Base-by-base conservation (phyloP, 2,797 vertebrate species). In the Bovichtus variegatus region DNA sequence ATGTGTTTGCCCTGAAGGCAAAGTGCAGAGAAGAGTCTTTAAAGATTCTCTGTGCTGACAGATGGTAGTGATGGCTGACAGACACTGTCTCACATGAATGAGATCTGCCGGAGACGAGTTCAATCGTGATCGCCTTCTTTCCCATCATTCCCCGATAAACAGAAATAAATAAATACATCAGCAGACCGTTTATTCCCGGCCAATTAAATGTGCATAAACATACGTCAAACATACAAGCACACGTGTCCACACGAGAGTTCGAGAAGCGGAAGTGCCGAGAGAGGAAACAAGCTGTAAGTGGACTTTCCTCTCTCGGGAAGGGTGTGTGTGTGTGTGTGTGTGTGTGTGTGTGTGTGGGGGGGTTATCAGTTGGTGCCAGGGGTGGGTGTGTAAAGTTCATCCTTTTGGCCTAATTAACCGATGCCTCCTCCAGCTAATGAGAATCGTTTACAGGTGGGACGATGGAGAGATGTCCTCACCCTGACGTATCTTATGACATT, bases 1-100 rank as follows among this genome's bases (percentile, higher is more conserved):
- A 91, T 91, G 86, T 78, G 87, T 88, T 91, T 85, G 88, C 89
- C 93, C 92, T 16, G 82, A 83, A 90, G 92, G 88, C 85, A 88
- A 80, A 90, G 87, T 84, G 88, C 86, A 90, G 78, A 81, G 86
- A 83, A 57, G 83, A 91, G 86, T 76, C 89, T 93, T 93, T 91
- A 91, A 91, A 93, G 88, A 90, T 89, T 80, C 73, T 74, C 25
- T 9, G 68, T 8, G 84, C 86, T 91, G 93, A 93, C 93, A 91
- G 90, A 92, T 88, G 91, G 87, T 61, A 7, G 74, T 90, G 91
- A 93, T 57, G 89, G 80, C 90, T 91, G 89, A 91, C 90, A 91
- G 89, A 91, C 87, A 83, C 34, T 21, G 84, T 86, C 83, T 91
- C 83, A 87, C 84, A 87, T 76, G 77, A 80, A 83, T 85, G 63